Conservation (phyloP, 2,888 invertebrate genomes). For the Marronus borbonicus region DNA sequence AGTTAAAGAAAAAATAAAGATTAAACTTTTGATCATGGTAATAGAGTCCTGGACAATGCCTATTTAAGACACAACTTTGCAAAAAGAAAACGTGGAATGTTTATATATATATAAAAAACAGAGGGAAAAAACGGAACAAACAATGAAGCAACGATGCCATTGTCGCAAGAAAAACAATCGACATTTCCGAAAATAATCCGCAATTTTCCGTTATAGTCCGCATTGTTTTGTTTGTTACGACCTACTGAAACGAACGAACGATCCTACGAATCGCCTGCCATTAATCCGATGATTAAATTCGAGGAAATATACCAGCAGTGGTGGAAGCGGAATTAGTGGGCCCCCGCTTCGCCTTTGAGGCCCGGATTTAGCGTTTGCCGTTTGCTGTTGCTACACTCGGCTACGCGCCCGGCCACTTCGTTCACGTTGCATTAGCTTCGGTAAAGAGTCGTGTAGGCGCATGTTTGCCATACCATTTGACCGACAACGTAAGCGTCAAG, state of each 20-base stretch:
- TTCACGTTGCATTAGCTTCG: conserved; percentile 27
- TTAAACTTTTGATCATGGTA: too few species aligned
- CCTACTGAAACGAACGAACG: not conserved
- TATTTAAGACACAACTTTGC: too few species aligned
- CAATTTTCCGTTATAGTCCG: conserved; percentile 1
- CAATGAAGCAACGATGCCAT: not conserved
- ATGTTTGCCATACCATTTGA: conserved; percentile 15
- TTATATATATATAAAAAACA: too few species aligned
- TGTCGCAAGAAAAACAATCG: conserved; percentile 5
- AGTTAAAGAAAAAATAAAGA: too few species aligned
- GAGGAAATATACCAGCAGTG: conserved; percentile 10
- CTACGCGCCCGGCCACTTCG: not conserved
- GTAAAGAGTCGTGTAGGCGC: conserved; percentile 11
- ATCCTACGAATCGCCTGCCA: not conserved
- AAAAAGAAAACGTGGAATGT: too few species aligned
- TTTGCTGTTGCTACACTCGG: not conserved
- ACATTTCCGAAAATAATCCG: conserved; percentile 9
- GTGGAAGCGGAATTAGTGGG: not conserved
- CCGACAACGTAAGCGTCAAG: not conserved
- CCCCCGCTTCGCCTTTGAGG: not conserved
- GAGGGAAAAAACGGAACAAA: not conserved
- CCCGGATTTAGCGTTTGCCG: conserved; percentile 1
- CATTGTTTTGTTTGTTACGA: conserved; percentile 34
- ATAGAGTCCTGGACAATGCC: too few species aligned
- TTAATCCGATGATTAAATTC: conserved; percentile 32